Evolutionary conservation across 1,140 invertebrate species (phyloP), one percentile per base, ranked within the genome.

Genomic region (Centruroides sculpturatus): DNA sequence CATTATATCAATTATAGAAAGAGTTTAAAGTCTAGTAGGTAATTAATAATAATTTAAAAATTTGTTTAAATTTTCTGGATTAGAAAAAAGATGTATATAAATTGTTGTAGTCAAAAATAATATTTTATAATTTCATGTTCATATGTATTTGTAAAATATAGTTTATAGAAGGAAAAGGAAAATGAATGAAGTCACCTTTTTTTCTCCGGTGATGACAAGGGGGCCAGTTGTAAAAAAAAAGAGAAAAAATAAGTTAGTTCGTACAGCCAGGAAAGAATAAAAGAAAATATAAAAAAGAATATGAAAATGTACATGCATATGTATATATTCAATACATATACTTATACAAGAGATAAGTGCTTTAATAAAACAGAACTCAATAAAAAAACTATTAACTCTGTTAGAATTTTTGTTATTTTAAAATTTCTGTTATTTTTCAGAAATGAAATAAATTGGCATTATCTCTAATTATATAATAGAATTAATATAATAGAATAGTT

Each of bases 201-300:
- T 65, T 65, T 59, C 60, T 65, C 64, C 64, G 59, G 56, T 62
- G 60, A 50, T 62, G 57, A 60, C 60, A 62, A 57, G 64, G 60
- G 50, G 60, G 61, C 64, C 64, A 65, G 62, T 60, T 64, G 60
- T 55, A 55, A 59, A 58, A 52, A 65, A 59, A 61, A 57, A 62
- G 60, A 65, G 62, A 62, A 65, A 53, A 41, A 55, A 57, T 34
- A 59, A 59, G 57, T 62, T 61, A 65, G 59, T 56, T 55, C 51
- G 52, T 61, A 41, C 56, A 63, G 10, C 48, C 12, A 64, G 12
- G 51, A 53, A 35, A 59, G 56, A 12, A 51, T 51, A 8, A 59
- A 61, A 56, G 35, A 36, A 57, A 51, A 56, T 57, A 47, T 54
- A 46, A 58, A 61, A 52, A 53, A 62, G 12, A 63, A n/a, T 35